Conservation (phyloP, 2,113 vertebrate species). For the Neotragus pygmaeus region DNA sequence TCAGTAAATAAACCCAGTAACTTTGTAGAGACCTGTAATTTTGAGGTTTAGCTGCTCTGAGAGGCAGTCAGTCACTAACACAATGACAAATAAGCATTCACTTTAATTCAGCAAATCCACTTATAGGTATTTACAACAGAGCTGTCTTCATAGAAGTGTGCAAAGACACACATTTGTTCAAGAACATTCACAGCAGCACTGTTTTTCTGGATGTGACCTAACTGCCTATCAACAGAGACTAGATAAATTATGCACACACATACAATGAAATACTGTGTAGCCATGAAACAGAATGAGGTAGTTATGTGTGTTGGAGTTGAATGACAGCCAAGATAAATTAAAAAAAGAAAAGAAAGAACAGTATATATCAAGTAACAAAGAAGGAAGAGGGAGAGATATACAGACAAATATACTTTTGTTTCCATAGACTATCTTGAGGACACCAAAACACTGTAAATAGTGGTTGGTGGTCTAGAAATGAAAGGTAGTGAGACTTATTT, state of each 20-base stretch:
- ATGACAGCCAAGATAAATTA: constrained; percentile 1
- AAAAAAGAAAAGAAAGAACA: neutral
- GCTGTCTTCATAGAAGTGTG: neutral
- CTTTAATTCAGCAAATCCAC: constrained; percentile 1
- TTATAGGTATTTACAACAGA: neutral
- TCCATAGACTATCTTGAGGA: neutral
- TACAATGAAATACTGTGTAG: constrained; percentile 26
- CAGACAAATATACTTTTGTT: neutral
- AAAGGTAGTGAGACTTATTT: neutral
- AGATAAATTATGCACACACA: neutral
- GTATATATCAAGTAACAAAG: neutral
- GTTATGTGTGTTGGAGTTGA: neutral
- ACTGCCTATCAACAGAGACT: neutral
- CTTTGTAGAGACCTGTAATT: neutral
- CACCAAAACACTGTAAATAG: neutral
- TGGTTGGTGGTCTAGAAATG: neutral
- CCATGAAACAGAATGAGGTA: constrained; percentile 3
- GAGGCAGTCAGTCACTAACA: neutral
- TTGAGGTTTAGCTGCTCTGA: neutral
- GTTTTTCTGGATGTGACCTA: neutral
- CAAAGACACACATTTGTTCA: constrained; percentile 14
- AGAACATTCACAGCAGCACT: constrained; percentile 9
- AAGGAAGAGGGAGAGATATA: neutral
- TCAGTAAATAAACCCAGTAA: neutral
- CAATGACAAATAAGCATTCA: neutral